These are phyloP conservation scores for Acronicta aceris DNA, from an alignment of 2,888 invertebrate species.

Conservation along the genomic window DNA sequence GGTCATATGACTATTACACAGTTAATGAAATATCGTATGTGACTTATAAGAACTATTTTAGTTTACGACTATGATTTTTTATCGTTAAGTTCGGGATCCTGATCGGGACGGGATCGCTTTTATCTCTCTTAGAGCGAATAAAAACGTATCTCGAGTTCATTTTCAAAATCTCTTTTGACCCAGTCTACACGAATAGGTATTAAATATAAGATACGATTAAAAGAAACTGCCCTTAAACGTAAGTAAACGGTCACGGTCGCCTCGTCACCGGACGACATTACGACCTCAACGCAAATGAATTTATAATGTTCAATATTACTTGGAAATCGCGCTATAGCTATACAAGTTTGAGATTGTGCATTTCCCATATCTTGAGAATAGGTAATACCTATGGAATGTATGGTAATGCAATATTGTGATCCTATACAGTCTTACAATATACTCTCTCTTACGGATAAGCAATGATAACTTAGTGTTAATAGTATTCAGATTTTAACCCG, in stretches of 20 bases:
- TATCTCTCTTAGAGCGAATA: no score
- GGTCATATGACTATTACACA: no score
- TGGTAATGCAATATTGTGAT: background rate
- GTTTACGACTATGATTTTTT: no score
- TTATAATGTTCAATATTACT: constrained; percentile 44
- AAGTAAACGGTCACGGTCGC: constrained; percentile 43
- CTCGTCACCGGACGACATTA: constrained; percentile 40
- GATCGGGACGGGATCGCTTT: no score
- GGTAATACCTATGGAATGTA: background rate
- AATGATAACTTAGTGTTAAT: no score
- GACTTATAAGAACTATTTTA: no score
- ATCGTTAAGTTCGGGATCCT: no score
- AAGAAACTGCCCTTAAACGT: constrained; percentile 40
- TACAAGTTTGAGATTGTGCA: constrained; percentile 32
- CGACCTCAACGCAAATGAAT: constrained; percentile 49
- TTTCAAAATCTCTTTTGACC: no score
- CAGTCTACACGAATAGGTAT: constrained; percentile 4
- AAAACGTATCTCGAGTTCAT: no score
- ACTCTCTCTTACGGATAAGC: no score
- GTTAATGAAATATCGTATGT: no score
- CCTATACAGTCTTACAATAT: background rate
- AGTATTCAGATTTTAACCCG: no score
- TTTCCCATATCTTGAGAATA: constrained; percentile 22
- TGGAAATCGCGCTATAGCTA: constrained; percentile 11
- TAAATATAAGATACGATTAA: constrained; percentile 9